Evolutionary conservation across 2,113 vertebrate species (phyloP).

Genomic region (Oostethus manadensis): DNA sequence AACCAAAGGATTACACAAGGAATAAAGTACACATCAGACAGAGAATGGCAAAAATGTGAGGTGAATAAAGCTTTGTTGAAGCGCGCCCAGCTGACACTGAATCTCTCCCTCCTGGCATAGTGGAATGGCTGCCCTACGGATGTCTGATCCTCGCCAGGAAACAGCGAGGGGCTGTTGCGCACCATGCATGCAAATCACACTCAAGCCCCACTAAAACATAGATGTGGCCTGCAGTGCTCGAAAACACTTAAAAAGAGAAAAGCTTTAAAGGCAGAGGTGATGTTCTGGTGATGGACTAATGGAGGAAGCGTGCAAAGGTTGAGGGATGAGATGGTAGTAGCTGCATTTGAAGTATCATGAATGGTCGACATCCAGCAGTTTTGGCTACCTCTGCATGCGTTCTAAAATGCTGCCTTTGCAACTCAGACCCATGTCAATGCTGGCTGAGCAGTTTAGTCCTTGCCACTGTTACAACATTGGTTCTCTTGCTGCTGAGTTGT

Average conservation of each 20-base stretch:
- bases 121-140: slow-evolving; percentile 59
- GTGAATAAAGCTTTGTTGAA: slow-evolving; percentile 64
- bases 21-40: too few relatives aligned
- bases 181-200: slow-evolving; percentile 61
- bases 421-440: too few relatives aligned
- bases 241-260: slow-evolving; percentile 42
- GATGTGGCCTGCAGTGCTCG: slow-evolving; percentile 35
- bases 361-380: too few relatives aligned
- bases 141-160: slow-evolving; percentile 66
- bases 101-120: slow-evolving; percentile 60
- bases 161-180: slow-evolving; percentile 47
- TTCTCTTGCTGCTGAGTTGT: too few relatives aligned
- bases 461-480: too few relatives aligned
- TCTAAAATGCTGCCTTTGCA: too few relatives aligned
- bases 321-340: slow-evolving; percentile 6
- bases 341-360: too few relatives aligned
- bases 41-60: neutral
- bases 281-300: slow-evolving; percentile 52
- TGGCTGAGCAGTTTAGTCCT: too few relatives aligned
- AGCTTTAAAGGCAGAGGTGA: slow-evolving; percentile 31
- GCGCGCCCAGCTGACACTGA: slow-evolving; percentile 63
- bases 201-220: slow-evolving; percentile 52
- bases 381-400: too few relatives aligned
- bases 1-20: too few relatives aligned
- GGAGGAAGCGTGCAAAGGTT: slow-evolving; percentile 43